phyloP scores from a whole-genome alignment of 2,113 vertebrate species.

The zebrafish (Danio rerio) region GRCz12tu NC_133197.1:5656001-5656500 shows the following conservation, averaged over 20 bases:
- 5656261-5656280: conserved; percentile 87
- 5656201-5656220: conserved; percentile 71
- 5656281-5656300: conserved; percentile 89
- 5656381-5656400: no score
- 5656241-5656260: conserved; percentile 86
- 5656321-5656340: no score
- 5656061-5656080: conserved; percentile 95
- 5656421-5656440: no score
- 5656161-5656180: neutral
- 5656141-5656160: neutral
- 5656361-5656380: no score
- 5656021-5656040: conserved; percentile 92
- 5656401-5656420: no score
- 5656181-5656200: neutral
- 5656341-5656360: no score
- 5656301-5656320: conserved; percentile 93
- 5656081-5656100: conserved; percentile 95
- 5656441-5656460: no score
- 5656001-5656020: conserved; percentile 77
- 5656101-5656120: conserved; percentile 90
- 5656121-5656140: conserved; percentile 95
- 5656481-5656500: no score
- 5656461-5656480: no score
- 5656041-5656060: conserved; percentile 92
- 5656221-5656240: conserved; percentile 93